Base-by-base conservation (phyloP, 1,140 invertebrate genomes). In the Globodera rostochiensis region DNA sequence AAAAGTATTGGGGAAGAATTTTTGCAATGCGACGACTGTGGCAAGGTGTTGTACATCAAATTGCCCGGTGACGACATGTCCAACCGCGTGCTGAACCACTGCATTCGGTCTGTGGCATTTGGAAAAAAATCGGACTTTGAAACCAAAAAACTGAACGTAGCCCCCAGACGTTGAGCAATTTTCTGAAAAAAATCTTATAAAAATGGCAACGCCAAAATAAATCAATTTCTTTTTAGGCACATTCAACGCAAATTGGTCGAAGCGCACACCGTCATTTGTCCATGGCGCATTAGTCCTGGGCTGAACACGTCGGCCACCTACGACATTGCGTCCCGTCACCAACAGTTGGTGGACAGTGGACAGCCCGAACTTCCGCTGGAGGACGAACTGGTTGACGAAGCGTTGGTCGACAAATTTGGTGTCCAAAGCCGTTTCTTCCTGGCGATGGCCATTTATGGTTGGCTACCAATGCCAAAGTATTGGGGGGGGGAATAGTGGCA, bases 241-340 rank as follows among this genome's bases (percentile, higher is more conserved):
- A 71, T 78, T 53, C 80, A 81, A 50, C 80, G 80, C 47, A 81
- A 74, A 69, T 50, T 81, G 11, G 49, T 76, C 19, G 80, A 81
- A 53, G 80, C 80, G 9, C 80, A 81, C 74, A 74, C 71, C n/a
- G 73, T 78, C 21, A 57, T 74, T 74, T 81, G 80, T 15, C 73
- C 80, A 15, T 81, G 73, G 60, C 70, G 80, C 36, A 81, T 74
- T 71, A 81, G 77, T n/a, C 53, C 53, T 1, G 80, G 80, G 45
- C 74, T 81, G n/a, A 57, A 50, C 45, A 50, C 75, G 15, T 77
- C 57, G 7, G 45, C 57, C 19, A 25, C 73, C 21, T 81, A 81
- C 47, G 74, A 81, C 67, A 79, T 81, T 49, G 11, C 70, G 15
- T 75, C 74, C 15, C 80, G 80, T 49, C 79, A 81, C 66, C 47